A percentile compares a stretch with the other conserved stretches of the same genome.
Evolutionary conservation across 2,113 vertebrate species (phyloP).

Genomic region (Passer domesticus): DNA sequence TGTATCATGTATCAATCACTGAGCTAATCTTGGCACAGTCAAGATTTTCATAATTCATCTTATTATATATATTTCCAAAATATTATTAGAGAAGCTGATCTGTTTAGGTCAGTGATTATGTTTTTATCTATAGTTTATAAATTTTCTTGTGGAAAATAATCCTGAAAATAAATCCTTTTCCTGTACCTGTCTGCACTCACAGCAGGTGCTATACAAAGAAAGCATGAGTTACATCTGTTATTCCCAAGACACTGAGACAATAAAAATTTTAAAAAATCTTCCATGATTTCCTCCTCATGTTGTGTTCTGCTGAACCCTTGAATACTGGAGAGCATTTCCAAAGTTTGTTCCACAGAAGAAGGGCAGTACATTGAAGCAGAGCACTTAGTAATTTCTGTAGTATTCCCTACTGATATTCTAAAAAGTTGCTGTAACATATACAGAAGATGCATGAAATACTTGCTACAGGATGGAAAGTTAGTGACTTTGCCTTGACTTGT

Average conservation of each 20-base stretch:
- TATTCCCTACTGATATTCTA: background rate
- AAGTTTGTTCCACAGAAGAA: background rate
- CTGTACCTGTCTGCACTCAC: background rate
- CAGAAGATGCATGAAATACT: background rate
- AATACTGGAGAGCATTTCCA: background rate
- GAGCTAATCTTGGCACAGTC: background rate
- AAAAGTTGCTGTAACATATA: background rate
- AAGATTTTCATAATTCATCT: background rate
- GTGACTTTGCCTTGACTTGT: background rate
- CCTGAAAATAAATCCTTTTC: background rate
- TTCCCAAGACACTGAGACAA: background rate
- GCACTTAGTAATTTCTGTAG: background rate
- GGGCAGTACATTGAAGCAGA: background rate
- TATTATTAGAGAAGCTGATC: background rate
- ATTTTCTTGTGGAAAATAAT: background rate
- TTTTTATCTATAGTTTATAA: background rate
- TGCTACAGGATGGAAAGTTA: background rate
- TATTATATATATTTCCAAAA: background rate
- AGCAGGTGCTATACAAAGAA: background rate
- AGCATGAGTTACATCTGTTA: background rate
- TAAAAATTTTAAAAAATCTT: background rate
- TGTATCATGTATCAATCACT: background rate
- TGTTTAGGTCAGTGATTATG: background rate
- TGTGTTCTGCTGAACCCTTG: background rate
- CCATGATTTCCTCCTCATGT: background rate